A percentile compares a stretch with the other conserved stretches of the same genome.
Conservation (phyloP, 1,140 invertebrate species). For the Nasonia giraulti region DNA sequence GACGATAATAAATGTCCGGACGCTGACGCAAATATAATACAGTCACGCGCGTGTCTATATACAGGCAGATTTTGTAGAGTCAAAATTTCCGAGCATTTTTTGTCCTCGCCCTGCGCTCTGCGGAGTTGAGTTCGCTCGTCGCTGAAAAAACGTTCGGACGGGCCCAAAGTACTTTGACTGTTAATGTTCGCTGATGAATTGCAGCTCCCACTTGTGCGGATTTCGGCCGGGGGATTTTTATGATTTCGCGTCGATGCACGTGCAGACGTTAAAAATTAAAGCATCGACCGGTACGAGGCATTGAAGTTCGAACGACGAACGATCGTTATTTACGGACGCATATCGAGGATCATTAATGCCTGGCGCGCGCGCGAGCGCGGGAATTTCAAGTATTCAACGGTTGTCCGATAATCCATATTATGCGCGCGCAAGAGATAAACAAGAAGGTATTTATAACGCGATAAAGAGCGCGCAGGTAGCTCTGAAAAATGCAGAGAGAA, state of each 20-base stretch:
- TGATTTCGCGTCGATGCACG: not conserved
- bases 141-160: not conserved
- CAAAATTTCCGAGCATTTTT: conserved; percentile 1
- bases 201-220: not conserved
- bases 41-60: not conserved
- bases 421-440: not conserved
- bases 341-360: no score
- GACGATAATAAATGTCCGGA: conserved; percentile 46
- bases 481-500: no score
- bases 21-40: conserved; percentile 43
- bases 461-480: no score
- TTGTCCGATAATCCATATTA: no score
- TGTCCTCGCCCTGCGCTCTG: not conserved
- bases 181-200: conserved; percentile 38
- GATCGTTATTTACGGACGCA: no score
- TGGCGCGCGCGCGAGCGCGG: no score
- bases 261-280: no score
- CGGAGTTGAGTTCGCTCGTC: not conserved
- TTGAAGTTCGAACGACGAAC: no score
- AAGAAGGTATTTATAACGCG: not conserved
- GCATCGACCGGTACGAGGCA: no score
- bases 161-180: conserved; percentile 11
- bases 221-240: not conserved
- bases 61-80: not conserved
- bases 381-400: no score